phyloP scores from a whole-genome alignment of 2,888 invertebrate genomes.

The Steromphala cineraria region DNA sequence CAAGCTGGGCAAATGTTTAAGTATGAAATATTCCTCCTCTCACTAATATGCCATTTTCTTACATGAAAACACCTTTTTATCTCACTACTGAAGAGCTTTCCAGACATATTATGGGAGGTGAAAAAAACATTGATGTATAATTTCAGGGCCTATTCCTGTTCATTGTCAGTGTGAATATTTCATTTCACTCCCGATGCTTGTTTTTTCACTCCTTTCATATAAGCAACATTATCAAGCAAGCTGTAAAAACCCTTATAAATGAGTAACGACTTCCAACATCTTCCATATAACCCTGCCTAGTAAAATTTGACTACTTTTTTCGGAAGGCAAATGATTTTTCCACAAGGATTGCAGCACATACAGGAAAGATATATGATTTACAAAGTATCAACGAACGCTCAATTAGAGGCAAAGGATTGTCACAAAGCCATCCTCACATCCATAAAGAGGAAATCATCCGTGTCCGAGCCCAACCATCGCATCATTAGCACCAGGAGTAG shows the following conservation, averaged over 20 bases:
- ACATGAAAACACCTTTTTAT: not conserved
- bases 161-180: slow-evolving; percentile 17
- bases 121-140: not conserved
- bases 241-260: slow-evolving; percentile 15
- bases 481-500: not conserved
- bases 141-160: slow-evolving; percentile 9
- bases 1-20: slow-evolving; percentile 18
- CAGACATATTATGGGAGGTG: slow-evolving; percentile 13
- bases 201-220: not conserved
- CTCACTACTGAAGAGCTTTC: not conserved
- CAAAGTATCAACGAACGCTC: slow-evolving; percentile 10
- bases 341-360: not conserved
- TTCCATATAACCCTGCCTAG: not conserved
- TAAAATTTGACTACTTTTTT: not conserved
- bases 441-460: slow-evolving; percentile 22
- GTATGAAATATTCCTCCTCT: slow-evolving; percentile 7
- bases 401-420: slow-evolving; percentile 15
- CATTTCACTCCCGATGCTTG: not conserved
- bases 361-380: slow-evolving; percentile 15
- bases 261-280: not conserved
- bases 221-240: slow-evolving; percentile 14
- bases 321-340: slow-evolving; percentile 5
- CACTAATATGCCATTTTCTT: slow-evolving; percentile 16
- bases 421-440: not conserved
- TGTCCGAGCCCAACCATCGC: not conserved